Evolutionary conservation across 2,113 vertebrate species (phyloP).

Genomic region (Macrotus californicus): DNA sequence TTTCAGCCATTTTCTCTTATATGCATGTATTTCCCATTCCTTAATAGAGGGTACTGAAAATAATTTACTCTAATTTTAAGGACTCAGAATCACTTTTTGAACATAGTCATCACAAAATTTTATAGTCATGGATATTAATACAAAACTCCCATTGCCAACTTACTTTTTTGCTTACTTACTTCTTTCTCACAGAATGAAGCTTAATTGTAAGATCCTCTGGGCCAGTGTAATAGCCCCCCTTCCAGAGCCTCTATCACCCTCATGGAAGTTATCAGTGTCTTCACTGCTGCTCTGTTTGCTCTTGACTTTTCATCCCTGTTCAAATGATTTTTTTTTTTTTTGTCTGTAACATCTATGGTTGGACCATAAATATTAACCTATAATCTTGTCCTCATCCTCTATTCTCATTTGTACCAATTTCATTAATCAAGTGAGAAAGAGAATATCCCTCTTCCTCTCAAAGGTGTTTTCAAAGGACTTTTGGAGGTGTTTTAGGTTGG

Average conservation of each 20-base stretch:
- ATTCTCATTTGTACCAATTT: not conserved
- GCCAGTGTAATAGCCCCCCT: not conserved
- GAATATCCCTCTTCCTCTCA: not conserved
- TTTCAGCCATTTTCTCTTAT: not conserved
- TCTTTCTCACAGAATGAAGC: not conserved
- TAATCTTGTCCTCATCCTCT: not conserved
- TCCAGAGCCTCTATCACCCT: not conserved
- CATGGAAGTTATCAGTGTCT: not conserved
- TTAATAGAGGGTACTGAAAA: not conserved
- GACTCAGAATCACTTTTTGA: not conserved
- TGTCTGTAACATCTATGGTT: not conserved
- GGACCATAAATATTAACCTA: not conserved
- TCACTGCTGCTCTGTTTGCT: not conserved
- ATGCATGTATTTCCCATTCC: not conserved
- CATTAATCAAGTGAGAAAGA: not conserved
- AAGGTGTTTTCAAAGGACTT: too few species aligned
- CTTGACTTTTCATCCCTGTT: not conserved
- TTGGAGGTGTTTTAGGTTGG: not conserved
- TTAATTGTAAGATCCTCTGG: not conserved
- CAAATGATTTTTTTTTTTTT: not conserved
- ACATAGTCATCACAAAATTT: not conserved
- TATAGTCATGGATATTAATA: not conserved
- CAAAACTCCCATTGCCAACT: not conserved
- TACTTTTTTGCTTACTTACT: not conserved
- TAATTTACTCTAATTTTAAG: not conserved